Evolutionary conservation across 92 coral and sea anemone genomes (phyloP), one percentile per base, ranked within the genome.

Genomic region (Phenganax marumi): DNA sequence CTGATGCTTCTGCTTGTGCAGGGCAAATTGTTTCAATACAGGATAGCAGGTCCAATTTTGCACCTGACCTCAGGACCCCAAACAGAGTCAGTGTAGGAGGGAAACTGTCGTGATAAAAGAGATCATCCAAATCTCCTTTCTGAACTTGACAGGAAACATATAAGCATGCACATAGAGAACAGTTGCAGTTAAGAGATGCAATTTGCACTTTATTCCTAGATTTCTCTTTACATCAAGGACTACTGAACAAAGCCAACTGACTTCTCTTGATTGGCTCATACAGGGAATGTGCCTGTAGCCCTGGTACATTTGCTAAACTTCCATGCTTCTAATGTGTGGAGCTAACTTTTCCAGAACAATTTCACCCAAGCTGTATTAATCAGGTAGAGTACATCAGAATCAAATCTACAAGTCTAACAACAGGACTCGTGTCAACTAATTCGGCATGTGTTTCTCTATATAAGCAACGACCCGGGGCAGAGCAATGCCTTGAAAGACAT

Each of bases 401-500:
- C 10, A 87, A 85, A 6, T 87, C 90, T n/a, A 82, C 73, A 12
- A 87, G 68, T 80, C 39, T 84, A 24, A 88, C 84, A 0, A 88
- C 82, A 22, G 85, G 85, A 62, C 61, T 22, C 8, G 0, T 62
- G 18, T 60, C 84, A 5, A 3, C 77, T 70, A 86, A 52, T 39
- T 88, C 91, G 18, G 64, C 52, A 1, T 88, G 88, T 11, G 77
- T 46, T 8, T 88, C 80, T 89, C 91, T 70, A 89, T 85, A 70
- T 85, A 89, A 16, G 72, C 85, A 18, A 89, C 79, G 81, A 89
- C 57, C 18, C 83, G 76, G 8, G 85, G 76, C 0, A 81, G 77
- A 10, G 85, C 85, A 50, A 68, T 81, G 50, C 85, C 85, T 24
- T 81, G 23, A 0, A 68, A 6, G 1, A 55, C 57, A 8, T 12